Percentiles rank a stretch among this genome's conserved stretches.
These are phyloP conservation scores for Pseudolycoriella hygida DNA, from an alignment of 2,888 invertebrate genomes.

Conservation along the genomic window DNA sequence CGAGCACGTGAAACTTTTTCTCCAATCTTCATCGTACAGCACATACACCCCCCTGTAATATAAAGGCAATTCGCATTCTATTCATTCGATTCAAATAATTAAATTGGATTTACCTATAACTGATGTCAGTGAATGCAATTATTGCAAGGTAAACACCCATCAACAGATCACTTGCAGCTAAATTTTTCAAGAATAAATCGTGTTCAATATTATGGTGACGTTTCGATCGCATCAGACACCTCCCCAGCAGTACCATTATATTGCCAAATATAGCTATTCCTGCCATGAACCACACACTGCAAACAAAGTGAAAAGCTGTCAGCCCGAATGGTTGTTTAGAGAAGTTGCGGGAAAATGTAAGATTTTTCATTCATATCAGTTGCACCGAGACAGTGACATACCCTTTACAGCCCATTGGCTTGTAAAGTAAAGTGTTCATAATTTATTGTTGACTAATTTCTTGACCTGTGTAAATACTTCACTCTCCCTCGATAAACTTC, in stretches of 20 bases:
- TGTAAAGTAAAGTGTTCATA: too few species aligned
- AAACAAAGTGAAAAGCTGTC: too few species aligned
- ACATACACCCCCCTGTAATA: constrained; percentile 33
- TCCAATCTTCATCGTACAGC: constrained; percentile 36
- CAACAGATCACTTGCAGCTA: constrained; percentile 40
- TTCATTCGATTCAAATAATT: too few species aligned
- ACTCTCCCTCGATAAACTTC: too few species aligned
- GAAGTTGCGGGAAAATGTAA: too few species aligned
- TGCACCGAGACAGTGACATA: too few species aligned
- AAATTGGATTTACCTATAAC: constrained; percentile 11
- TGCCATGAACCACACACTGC: constrained; percentile 43
- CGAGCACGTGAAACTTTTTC: constrained; percentile 35
- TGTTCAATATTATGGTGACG: constrained; percentile 36
- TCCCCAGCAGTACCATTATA: constrained; percentile 34
- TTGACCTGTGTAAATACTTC: too few species aligned
- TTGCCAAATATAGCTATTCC: constrained; percentile 38
- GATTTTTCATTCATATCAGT: too few species aligned
- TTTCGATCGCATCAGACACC: constrained; percentile 32
- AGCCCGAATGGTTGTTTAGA: too few species aligned
- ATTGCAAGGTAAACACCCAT: constrained; percentile 43
- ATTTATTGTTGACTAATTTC: too few species aligned
- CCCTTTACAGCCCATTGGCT: too few species aligned
- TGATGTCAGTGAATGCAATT: constrained; percentile 36
- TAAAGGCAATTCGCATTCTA: too few species aligned
- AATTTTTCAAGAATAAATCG: constrained; percentile 40